Evolutionary conservation across 2,113 vertebrate genomes (phyloP).

Genomic region (Odobenus rosmarus): DNA sequence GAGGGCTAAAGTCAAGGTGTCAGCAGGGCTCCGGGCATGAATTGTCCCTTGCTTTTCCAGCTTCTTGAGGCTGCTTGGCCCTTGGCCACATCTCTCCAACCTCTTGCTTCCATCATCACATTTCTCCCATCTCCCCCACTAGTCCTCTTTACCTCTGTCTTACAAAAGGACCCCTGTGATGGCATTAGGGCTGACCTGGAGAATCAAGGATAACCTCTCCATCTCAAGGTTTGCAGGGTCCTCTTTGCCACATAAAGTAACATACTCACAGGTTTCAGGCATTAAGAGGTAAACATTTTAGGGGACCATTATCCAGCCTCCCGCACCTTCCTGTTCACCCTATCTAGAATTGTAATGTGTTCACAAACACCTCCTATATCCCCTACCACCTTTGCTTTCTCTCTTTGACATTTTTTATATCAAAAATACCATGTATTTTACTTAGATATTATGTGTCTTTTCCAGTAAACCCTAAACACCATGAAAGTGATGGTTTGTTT

Average conservation of each 20-base stretch:
- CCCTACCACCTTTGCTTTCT: not conserved
- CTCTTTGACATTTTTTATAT: not conserved
- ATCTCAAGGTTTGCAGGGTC: not conserved
- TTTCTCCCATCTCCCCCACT: not conserved
- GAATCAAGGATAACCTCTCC: not conserved
- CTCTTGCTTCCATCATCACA: not conserved
- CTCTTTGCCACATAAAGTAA: not conserved
- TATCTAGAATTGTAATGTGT: not conserved
- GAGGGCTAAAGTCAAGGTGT: too few relatives aligned
- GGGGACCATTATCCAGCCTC: not conserved
- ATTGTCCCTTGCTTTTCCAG: not conserved
- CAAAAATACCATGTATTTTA: not conserved
- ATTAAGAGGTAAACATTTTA: too few relatives aligned
- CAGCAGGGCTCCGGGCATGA: too few relatives aligned
- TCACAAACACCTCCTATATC: not conserved
- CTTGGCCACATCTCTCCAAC: not conserved
- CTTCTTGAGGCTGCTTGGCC: not conserved
- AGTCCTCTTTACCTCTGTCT: not conserved
- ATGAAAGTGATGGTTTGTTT: not conserved
- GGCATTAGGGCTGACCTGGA: not conserved
- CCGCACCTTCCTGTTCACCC: too few relatives aligned
- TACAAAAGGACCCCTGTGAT: not conserved
- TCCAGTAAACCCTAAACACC: not conserved
- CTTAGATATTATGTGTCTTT: not conserved
- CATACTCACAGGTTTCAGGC: not conserved